Percentiles rank a stretch among this genome's conserved stretches.
Conservation (phyloP, 2,797 vertebrate species). For the Amblyopsis hoosieri region DNA sequence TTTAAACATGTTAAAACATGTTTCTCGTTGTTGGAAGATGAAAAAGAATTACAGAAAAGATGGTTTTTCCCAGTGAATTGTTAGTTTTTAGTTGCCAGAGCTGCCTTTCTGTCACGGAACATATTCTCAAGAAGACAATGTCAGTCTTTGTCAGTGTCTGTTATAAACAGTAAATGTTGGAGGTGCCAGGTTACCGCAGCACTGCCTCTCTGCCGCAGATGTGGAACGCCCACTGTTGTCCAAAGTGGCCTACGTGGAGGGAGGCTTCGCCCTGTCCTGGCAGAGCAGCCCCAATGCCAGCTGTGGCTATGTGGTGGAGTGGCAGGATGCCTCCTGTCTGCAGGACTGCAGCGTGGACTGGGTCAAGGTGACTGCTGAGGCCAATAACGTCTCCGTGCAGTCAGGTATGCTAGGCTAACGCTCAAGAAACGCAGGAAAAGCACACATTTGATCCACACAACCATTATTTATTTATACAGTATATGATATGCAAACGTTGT, state of each 20-base stretch:
- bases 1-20: too few species aligned
- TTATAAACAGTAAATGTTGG: neutral
- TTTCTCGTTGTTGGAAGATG: too few species aligned
- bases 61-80: too few species aligned
- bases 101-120: too few species aligned
- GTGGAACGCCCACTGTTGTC: conserved; percentile 28
- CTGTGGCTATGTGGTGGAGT: conserved; percentile 72
- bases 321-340: conserved; percentile 58
- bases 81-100: too few species aligned
- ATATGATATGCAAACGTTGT: neutral
- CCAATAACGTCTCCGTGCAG: conserved; percentile 52
- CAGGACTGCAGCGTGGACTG: conserved; percentile 68
- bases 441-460: neutral
- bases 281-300: conserved; percentile 48
- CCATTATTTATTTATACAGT: too few species aligned
- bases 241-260: conserved; percentile 27
- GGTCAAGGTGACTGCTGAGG: conserved; percentile 60
- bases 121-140: conserved; percentile 1
- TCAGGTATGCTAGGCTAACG: conserved; percentile 57
- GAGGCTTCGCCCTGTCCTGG: conserved; percentile 72
- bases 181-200: neutral
- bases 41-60: too few species aligned
- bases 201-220: conserved; percentile 44
- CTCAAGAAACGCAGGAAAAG: too few species aligned
- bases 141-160: neutral